These are phyloP conservation scores for Vulpes lagopus DNA, from an alignment of 2,113 vertebrate species.

Conservation along the genomic window DNA sequence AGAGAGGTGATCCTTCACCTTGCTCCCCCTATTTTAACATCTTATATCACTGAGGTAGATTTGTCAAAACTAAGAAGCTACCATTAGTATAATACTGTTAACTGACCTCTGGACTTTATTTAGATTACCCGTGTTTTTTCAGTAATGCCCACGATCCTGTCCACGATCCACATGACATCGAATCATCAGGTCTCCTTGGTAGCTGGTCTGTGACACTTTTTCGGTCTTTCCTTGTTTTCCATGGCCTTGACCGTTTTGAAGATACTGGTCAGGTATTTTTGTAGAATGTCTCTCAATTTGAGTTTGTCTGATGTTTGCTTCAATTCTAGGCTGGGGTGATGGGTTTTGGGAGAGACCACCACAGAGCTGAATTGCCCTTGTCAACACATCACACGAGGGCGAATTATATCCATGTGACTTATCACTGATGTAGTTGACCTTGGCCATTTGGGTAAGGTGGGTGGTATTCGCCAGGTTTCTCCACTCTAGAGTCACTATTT, in stretches of 20 bases:
- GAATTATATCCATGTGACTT: constrained; percentile 62
- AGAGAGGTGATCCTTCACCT: neutral
- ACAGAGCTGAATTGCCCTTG: constrained; percentile 53
- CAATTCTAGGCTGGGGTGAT: neutral
- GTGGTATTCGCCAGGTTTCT: constrained; percentile 22
- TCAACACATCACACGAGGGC: neutral
- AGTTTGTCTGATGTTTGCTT: constrained; percentile 65
- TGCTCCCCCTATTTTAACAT: neutral
- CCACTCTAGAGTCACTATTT: neutral
- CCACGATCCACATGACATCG: neutral
- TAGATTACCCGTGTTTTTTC: neutral
- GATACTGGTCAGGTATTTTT: constrained; percentile 48
- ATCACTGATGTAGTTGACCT: neutral
- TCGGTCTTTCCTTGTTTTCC: neutral
- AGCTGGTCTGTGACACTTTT: neutral
- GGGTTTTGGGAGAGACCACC: constrained; percentile 30
- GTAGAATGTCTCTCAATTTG: constrained; percentile 36
- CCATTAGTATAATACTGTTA: neutral
- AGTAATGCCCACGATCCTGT: neutral
- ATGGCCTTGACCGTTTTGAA: constrained; percentile 68
- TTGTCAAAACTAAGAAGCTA: constrained; percentile 37
- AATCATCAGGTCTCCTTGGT: neutral
- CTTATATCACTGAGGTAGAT: neutral
- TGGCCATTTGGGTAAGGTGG: neutral
- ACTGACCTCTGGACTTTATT: constrained; percentile 3